Conservation (phyloP, 2,113 vertebrate genomes). For the Phyllostomus discolor region DNA sequence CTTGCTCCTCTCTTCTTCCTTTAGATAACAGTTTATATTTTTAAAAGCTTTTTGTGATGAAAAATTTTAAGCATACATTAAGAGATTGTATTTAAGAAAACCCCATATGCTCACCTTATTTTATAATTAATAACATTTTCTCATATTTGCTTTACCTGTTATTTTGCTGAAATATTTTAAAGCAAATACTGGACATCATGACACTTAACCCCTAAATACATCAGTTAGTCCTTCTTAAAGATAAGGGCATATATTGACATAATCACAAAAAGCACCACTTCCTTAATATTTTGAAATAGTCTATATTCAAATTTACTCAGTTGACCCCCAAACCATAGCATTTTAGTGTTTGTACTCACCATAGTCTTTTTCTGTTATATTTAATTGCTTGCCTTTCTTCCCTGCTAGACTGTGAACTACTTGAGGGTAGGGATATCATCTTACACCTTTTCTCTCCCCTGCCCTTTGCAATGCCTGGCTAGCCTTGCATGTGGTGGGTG, state of each 20-base stretch:
- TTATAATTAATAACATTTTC: background rate
- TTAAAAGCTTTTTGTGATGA: background rate
- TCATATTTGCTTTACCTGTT: background rate
- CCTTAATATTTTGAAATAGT: background rate
- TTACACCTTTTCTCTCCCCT: background rate
- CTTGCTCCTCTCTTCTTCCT: background rate
- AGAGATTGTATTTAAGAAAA: background rate
- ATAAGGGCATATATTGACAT: background rate
- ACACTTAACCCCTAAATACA: background rate
- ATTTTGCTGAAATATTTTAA: conserved; percentile 25
- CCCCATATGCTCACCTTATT: background rate
- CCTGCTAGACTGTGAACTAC: background rate
- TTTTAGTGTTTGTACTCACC: background rate
- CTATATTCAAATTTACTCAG: background rate
- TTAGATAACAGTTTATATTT: background rate
- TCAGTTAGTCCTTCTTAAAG: background rate
- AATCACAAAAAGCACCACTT: background rate
- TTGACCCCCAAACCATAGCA: background rate
- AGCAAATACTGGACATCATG: background rate
- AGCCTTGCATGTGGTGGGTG: background rate
- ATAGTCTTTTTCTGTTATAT: background rate
- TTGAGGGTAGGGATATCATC: background rate
- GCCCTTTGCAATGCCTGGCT: background rate
- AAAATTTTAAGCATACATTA: background rate
- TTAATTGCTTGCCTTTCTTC: background rate